These are phyloP conservation scores for Rhabdomys dilectus DNA, from an alignment of 2,113 vertebrate species.

Conservation along the genomic window DNA sequence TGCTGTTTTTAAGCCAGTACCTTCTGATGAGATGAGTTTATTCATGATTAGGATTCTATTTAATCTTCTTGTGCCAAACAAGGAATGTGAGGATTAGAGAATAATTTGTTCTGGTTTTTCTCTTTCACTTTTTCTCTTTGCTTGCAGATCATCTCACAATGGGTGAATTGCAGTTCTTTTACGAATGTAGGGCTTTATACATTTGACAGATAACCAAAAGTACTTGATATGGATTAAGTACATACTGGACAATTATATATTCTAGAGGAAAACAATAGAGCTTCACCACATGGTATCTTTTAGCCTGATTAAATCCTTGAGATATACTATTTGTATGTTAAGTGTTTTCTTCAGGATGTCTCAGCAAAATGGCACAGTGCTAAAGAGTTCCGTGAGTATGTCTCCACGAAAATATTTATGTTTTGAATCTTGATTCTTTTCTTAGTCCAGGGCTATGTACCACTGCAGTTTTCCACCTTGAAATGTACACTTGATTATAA, in stretches of 20 bases:
- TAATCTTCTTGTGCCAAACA: background rate
- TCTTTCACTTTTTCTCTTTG: background rate
- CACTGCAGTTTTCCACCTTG: background rate
- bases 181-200: background rate
- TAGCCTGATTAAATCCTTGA: background rate
- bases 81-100: background rate
- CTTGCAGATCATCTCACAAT: background rate
- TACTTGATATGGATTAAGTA: background rate
- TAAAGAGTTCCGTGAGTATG: background rate
- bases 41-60: background rate
- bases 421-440: background rate
- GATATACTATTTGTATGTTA: background rate
- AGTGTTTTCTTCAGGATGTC: background rate
- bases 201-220: conserved; percentile 2
- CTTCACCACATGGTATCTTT: background rate
- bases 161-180: background rate
- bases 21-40: background rate
- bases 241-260: background rate
- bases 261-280: background rate
- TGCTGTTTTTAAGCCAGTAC: background rate
- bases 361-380: background rate
- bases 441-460: background rate
- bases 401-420: background rate
- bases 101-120: background rate
- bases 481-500: background rate